Evolutionary conservation across 2,797 vertebrate species (phyloP), one percentile per base, ranked within the genome.

Genomic region (Chelidonichthys spinosus): DNA sequence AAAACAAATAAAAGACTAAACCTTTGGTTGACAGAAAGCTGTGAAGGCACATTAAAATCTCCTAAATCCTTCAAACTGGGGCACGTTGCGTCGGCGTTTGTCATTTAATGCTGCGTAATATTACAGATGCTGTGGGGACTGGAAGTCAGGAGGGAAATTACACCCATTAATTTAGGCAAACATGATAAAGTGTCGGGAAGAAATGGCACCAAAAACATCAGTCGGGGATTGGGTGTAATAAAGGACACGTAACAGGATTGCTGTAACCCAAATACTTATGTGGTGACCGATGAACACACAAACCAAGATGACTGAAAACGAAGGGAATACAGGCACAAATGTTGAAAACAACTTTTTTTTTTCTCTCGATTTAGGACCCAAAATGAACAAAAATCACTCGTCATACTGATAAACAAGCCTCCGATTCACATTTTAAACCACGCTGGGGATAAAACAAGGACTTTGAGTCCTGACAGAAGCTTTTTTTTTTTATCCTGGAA

Each of bases 31-130:
- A 88, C 78, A 83, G 67, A 81, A 85, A 92, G 80, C 85, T 85
- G 85, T 86, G 88, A 94, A 94, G 93, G 93, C 93, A 94, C 90
- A 70, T 93, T 78, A 53, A 85, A 85, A 85, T 87, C 81, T 85
- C 68, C 66, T 83, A 87, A 86, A 90, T 85, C 80, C 79, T 81
- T 87, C 69, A 68, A 83, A 84, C 56, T 84, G 85, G 84, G 83
- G 61, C 81, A 76, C 56, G 1, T 50, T 35, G 72, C 35, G 68
- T 89, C 72, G 84, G 79, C 52, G 56, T 74, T 69, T 56, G 72
- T 75, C 78, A 79, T 65, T 79, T 63, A 63, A 81, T 71, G 72
- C 77, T 71, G 82, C 43, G 63, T 11, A 54, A 75, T 43, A 56
- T 54, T 53, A 69, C 68, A 53, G 78, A 76, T 70, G 74, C 58